These are phyloP conservation scores for Danio albolineatus DNA, from an alignment of 2,797 vertebrate genomes.

Conservation along the genomic window DNA sequence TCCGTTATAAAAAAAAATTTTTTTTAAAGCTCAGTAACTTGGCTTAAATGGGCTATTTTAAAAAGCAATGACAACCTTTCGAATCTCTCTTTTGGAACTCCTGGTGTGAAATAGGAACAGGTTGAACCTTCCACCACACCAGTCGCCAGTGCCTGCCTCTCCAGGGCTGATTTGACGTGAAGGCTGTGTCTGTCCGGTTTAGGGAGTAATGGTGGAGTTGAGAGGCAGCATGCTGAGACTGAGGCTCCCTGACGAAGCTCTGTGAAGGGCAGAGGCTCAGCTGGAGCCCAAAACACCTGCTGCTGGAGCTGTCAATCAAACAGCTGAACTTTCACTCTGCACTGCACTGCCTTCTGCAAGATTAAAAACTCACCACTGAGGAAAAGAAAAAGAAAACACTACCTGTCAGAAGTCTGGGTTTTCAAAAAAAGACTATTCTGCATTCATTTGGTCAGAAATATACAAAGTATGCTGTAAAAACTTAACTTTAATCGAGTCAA, in stretches of 20 bases:
- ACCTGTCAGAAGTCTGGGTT: too few species aligned
- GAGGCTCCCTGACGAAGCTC: conserved; percentile 60
- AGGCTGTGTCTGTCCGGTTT: conserved; percentile 58
- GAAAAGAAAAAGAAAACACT: neutral
- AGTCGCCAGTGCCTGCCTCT: neutral
- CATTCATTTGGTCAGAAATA: too few species aligned
- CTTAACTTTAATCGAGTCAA: too few species aligned
- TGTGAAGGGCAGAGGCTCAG: conserved; percentile 73
- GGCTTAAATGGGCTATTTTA: too few species aligned
- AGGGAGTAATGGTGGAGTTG: conserved; percentile 64
- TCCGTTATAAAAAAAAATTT: too few species aligned
- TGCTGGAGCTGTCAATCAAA: conserved; percentile 68
- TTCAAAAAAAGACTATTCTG: too few species aligned
- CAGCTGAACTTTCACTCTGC: conserved; percentile 42
- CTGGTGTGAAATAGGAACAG: neutral
- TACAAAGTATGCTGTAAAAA: too few species aligned
- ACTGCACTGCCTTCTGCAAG: conserved; percentile 51
- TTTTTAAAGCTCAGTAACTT: too few species aligned
- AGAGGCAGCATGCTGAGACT: conserved; percentile 66
- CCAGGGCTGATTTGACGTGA: conserved; percentile 27
- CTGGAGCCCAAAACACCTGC: conserved; percentile 63
- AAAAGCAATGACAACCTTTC: neutral
- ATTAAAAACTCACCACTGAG: conserved; percentile 4
- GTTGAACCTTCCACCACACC: neutral
- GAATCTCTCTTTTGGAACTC: neutral